phyloP scores from a whole-genome alignment of 2,113 vertebrate species.

The Psittacula cyanocephala region DNA sequence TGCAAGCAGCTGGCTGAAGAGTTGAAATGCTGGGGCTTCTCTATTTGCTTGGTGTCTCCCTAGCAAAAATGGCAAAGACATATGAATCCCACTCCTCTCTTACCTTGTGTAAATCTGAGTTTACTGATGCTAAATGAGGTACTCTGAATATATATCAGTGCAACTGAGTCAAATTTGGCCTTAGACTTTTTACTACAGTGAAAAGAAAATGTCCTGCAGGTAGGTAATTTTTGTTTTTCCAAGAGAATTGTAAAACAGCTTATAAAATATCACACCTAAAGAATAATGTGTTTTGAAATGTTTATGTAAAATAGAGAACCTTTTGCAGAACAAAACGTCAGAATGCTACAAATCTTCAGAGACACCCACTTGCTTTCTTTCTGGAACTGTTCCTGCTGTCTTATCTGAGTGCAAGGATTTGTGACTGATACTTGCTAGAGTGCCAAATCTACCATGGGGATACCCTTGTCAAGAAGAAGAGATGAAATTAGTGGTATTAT shows the following conservation, averaged over 20 bases:
- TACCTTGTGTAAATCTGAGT: background rate
- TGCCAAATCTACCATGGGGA: conserved; percentile 17
- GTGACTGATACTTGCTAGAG: conserved; percentile 15
- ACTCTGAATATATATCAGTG: background rate
- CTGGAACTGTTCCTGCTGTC: conserved; percentile 18
- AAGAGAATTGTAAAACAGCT: background rate
- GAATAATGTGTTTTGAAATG: background rate
- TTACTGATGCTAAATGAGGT: background rate
- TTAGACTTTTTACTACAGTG: background rate
- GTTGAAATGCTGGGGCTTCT: background rate
- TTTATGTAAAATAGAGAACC: background rate
- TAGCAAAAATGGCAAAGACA: background rate
- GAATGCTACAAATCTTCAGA: conserved; percentile 1
- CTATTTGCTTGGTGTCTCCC: background rate
- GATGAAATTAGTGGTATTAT: background rate
- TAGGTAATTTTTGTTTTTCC: background rate
- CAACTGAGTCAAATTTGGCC: background rate
- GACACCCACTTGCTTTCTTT: background rate
- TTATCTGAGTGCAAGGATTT: conserved; percentile 17
- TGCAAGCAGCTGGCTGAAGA: background rate
- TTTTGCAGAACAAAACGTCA: background rate
- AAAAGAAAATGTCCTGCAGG: background rate
- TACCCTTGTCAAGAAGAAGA: background rate
- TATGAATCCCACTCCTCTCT: background rate
- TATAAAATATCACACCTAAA: background rate